Evolutionary conservation across 2,888 invertebrate species (phyloP).

Genomic region (Euproctis similis): DNA sequence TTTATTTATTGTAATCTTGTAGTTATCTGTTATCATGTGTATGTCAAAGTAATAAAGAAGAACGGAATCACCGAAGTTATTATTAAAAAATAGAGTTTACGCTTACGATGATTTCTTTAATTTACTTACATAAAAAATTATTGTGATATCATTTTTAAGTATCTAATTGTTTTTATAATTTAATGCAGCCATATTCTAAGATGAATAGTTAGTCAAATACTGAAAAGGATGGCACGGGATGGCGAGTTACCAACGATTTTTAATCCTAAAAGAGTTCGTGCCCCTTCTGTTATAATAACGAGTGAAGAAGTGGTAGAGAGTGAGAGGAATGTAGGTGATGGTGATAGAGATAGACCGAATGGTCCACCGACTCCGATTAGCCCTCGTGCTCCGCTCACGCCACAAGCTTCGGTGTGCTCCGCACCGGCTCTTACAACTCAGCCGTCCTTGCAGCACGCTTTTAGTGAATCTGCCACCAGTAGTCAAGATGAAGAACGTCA

Average conservation of each 20-base stretch:
- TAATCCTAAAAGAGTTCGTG: conserved; percentile 82
- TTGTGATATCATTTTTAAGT: too few relatives aligned
- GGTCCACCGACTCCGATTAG: conserved; percentile 65
- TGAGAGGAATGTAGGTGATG: conserved; percentile 47
- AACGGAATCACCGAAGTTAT: too few relatives aligned
- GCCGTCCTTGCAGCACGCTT: conserved; percentile 66
- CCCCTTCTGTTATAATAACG: conserved; percentile 82
- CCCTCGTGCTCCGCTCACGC: conserved; percentile 62
- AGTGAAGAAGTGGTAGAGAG: conserved; percentile 74
- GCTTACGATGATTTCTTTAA: too few relatives aligned
- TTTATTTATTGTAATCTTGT: too few relatives aligned
- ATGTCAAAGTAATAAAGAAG: too few relatives aligned
- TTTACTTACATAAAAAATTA: too few relatives aligned
- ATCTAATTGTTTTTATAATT: background rate
- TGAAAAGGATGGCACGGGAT: conserved; percentile 78
- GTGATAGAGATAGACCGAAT: conserved; percentile 57
- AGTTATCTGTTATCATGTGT: too few relatives aligned
- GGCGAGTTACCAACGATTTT: conserved; percentile 88
- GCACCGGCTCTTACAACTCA: conserved; percentile 64
- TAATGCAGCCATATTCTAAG: background rate
- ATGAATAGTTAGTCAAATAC: background rate
- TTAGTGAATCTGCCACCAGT: conserved; percentile 73
- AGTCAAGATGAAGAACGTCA: conserved; percentile 78
- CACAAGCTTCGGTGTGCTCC: conserved; percentile 67
- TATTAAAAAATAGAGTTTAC: too few relatives aligned